Conservation (phyloP, 2,113 vertebrate species). For the Nansenia antarctica region DNA sequence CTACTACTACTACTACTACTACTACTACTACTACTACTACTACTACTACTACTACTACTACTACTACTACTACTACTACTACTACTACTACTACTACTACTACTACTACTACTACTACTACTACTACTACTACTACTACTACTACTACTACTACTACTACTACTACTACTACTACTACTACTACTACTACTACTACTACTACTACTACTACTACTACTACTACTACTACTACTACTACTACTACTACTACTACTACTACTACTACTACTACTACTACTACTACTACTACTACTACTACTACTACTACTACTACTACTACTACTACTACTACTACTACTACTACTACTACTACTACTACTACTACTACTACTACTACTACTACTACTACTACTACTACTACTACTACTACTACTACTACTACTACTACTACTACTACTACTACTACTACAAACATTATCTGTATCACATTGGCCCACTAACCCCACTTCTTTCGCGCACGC, state of each 20-base stretch:
- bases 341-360: background rate
- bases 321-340: background rate
- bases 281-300: background rate
- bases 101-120: background rate
- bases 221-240: background rate
- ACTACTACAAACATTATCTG: background rate
- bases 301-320: background rate
- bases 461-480: background rate
- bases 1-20: background rate
- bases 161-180: background rate
- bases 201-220: background rate
- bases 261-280: background rate
- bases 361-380: background rate
- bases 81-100: background rate
- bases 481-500: background rate
- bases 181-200: background rate
- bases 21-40: background rate
- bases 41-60: background rate
- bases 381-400: background rate
- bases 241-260: background rate
- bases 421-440: background rate
- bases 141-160: background rate
- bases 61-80: background rate
- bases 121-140: background rate
- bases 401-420: background rate